Evolutionary conservation across 1,140 invertebrate genomes (phyloP).

Genomic region (Drosophila miranda): DNA sequence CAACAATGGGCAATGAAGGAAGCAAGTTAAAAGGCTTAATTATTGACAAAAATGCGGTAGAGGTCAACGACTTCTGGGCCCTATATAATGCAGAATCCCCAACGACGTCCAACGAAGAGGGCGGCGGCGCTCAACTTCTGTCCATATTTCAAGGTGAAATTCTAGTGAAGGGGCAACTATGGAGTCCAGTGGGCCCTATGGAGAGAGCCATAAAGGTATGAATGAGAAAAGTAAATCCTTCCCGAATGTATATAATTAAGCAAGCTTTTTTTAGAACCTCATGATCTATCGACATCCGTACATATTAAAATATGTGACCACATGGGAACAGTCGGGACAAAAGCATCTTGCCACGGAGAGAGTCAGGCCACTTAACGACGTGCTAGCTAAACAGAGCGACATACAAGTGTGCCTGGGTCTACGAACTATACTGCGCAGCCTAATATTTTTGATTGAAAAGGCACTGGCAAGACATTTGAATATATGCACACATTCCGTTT

Average conservation of each 20-base stretch:
- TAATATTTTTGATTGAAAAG: conserved; percentile 91
- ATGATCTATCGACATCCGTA: conserved; percentile 91
- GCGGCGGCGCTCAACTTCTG: conserved; percentile 85
- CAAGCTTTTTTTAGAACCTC: conserved; percentile 86
- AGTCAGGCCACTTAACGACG: conserved; percentile 87
- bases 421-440: conserved; percentile 88
- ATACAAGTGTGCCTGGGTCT: conserved; percentile 91
- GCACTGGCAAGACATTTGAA: conserved; percentile 91
- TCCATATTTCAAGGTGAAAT: conserved; percentile 89
- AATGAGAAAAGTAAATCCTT: conserved; percentile 5
- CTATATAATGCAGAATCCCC: conserved; percentile 87
- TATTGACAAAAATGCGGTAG: conserved; percentile 88
- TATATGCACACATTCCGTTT: conserved; percentile 90
- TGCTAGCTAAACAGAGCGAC: conserved; percentile 85
- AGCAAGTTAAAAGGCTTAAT: conserved; percentile 88
- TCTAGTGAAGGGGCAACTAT: conserved; percentile 85
- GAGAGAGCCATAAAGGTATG: conserved; percentile 89
- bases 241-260: not conserved
- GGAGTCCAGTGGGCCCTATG: conserved; percentile 86
- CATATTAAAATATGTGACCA: conserved; percentile 90
- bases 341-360: conserved; percentile 90
- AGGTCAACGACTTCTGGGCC: conserved; percentile 90
- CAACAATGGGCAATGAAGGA: conserved; percentile 88
- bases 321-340: conserved; percentile 89
- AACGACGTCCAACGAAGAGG: conserved; percentile 83